A percentile compares a stretch with the other conserved stretches of the same genome.
phyloP scores from a whole-genome alignment of 2,113 vertebrate genomes.

The Nettapus auritus region DNA sequence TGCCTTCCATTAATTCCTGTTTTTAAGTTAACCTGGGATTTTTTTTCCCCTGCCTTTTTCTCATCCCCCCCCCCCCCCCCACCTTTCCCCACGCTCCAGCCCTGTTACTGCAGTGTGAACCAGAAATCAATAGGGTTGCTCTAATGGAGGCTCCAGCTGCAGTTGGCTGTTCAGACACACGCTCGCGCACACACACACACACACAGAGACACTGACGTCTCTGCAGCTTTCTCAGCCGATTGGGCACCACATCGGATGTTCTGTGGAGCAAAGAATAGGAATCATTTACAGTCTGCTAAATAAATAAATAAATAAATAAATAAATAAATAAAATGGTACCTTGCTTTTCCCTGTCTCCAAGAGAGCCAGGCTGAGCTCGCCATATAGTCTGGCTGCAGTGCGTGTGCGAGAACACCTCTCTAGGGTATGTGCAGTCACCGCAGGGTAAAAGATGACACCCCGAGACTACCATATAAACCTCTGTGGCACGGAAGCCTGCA shows the following conservation, averaged over 20 bases:
- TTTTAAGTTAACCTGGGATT: not conserved
- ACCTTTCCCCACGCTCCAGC: conserved; percentile 4
- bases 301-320: not conserved
- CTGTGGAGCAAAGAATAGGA: conserved; percentile 80
- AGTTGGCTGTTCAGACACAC: conserved; percentile 42
- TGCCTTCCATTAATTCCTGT: conserved; percentile 11
- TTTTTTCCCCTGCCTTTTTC: not conserved
- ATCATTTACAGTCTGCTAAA: conserved; percentile 62
- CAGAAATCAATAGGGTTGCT: conserved; percentile 80
- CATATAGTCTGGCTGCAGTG: not conserved
- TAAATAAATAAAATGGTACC: conserved; percentile 41
- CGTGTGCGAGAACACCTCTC: not conserved
- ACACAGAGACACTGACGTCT: conserved; percentile 77
- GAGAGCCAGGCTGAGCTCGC: conserved; percentile 24
- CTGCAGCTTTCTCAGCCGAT: conserved; percentile 77
- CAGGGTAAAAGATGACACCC: not conserved
- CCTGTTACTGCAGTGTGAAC: conserved; percentile 73
- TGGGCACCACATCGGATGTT: conserved; percentile 88
- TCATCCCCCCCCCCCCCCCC: no score
- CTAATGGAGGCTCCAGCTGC: conserved; percentile 79
- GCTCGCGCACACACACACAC: not conserved
- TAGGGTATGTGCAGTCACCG: not conserved
- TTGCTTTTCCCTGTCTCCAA: conserved; percentile 50
- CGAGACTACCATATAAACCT: not conserved
- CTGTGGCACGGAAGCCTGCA: not conserved